Base-by-base conservation (phyloP, 2,113 vertebrate species). In the Grallaria varia region DNA sequence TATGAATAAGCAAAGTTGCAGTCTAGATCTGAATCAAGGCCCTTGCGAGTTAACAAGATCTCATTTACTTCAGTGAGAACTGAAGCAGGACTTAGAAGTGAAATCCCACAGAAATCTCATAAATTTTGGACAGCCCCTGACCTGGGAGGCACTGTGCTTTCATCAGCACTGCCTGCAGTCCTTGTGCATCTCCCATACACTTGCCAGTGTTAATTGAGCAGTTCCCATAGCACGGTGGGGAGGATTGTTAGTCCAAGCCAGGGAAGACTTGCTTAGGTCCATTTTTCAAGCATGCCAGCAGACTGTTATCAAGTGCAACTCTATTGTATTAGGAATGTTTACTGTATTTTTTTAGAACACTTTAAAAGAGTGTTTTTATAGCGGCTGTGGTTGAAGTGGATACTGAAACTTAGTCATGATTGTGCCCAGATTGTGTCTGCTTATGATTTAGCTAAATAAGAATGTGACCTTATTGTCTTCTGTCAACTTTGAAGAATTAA, bases 401-500 rank as follows among this genome's bases (percentile, higher is more conserved):
- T 52, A 69, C 8, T 9, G 49, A 79, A 83, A 19, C 24, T 81
- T 59, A 86, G 42, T 56, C 21, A 44, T 52, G 16, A 73, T 16
- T 92, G 9, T 8, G 2, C 14, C 30, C 5, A 59, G 84, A 75
- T n/a, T n/a, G 27, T 59, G 5, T 56, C 56, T 92, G 22, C 16
- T 79, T 82, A 35, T 67, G 55, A 76, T 79, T 59, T 39, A 71
- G 21, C 27, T 77, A 45, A 87, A 73, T 9, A 91, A 92, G 93
- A 68, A 93, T 50, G 35, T 85, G 45, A 72, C 30, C 13, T 89
- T 73, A 55, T 31, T 85, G 62, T 89, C 53, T 66, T 58, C 35
- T n/a, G 6, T 27, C 22, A 63, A 15, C 55, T 81, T 84, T 89
- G 44, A 89, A 96, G 19, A 86, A 77, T 62, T 45, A 75, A 95